Base-by-base conservation (phyloP, 2,888 invertebrate species). In the Dryocosmus kuriphilus region DNA sequence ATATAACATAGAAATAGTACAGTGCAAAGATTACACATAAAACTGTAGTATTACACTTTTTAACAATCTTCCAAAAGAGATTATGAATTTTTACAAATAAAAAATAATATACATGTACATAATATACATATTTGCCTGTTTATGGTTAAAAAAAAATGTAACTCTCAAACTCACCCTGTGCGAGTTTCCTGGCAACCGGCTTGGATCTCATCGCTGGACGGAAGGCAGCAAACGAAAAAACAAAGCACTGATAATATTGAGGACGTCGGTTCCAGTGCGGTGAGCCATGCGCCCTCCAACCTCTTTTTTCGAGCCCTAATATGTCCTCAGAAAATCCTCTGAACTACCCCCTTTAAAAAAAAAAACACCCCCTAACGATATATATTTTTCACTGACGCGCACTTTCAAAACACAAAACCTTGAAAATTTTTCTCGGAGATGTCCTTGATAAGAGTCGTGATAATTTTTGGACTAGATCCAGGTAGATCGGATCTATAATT, bases 141-240 rank as follows among this genome's bases (percentile, higher is more conserved):
- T n/a, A n/a, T n/a, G n/a, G n/a, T n/a, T n/a, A n/a, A n/a, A n/a
- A n/a, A n/a, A n/a, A n/a, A n/a, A n/a, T n/a, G n/a, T n/a, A n/a
- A n/a, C n/a, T n/a, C n/a, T n/a, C n/a, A 46, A 63, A 41, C 76
- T 76, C 92, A 95, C 95, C 95, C 94, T 94, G 94, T 91, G 94
- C 93, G 85, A 95, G 93, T 92, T 94, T 94, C 92, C 95, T 94
- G 87, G 95, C 95, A 86, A 95, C 94, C 89, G 95, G 94, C 92
- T 95, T 95, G 86, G 94, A 95, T 93, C 95, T 94, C 95, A 95
- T 95, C 92, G 93, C 92, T 91, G 89, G 82, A 86, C 84, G 82
- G 79, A 83, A 81, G 82, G 60, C 84, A 67, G 67, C 77, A 80
- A 87, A 85, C 80, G 86, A 84, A 83, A 88, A 87, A 89, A 85